A percentile compares a stretch with the other conserved stretches of the same genome.
Evolutionary conservation across 2,888 invertebrate genomes (phyloP).

Genomic region (Nasonovia ribisnigri): DNA sequence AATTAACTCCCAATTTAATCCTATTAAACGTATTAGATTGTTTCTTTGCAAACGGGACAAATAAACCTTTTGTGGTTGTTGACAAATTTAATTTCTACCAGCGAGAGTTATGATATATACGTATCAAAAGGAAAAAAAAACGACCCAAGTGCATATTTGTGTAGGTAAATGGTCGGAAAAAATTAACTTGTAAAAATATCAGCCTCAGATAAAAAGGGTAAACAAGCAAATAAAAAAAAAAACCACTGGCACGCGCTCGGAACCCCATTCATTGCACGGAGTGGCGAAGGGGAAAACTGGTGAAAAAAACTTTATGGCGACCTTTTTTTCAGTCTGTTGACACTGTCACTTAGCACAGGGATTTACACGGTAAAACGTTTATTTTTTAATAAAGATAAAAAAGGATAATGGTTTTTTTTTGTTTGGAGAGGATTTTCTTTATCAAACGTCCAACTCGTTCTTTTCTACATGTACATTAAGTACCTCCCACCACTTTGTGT

Average conservation of each 20-base stretch:
- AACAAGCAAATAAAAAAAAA: slow-evolving; percentile 44
- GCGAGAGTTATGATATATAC: slow-evolving; percentile 42
- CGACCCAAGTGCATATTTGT: slow-evolving; percentile 36
- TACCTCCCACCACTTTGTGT: background rate
- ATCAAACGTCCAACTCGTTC: slow-evolving; percentile 1
- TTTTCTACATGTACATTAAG: background rate
- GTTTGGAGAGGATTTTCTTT: background rate
- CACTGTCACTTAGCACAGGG: slow-evolving; percentile 61
- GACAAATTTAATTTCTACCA: slow-evolving; percentile 46
- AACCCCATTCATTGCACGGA: slow-evolving; percentile 32
- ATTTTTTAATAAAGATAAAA: slow-evolving; percentile 62
- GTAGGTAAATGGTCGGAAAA: slow-evolving; percentile 54
- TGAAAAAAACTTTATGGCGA: slow-evolving; percentile 57
- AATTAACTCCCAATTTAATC: slow-evolving; percentile 36
- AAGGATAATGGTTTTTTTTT: slow-evolving; percentile 45
- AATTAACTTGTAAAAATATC: slow-evolving; percentile 63
- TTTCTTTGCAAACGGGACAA: background rate
- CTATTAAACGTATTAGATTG: slow-evolving; percentile 35
- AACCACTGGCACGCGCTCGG: slow-evolving; percentile 48
- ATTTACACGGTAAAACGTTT: slow-evolving; percentile 64
- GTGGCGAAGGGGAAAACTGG: slow-evolving; percentile 43
- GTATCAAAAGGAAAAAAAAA: background rate
- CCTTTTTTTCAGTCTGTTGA: slow-evolving; percentile 64
- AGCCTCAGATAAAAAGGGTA: slow-evolving; percentile 55
- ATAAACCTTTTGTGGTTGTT: slow-evolving; percentile 53